Evolutionary conservation across 2,113 vertebrate species (phyloP).

Genomic region (Hipposideros armiger): DNA sequence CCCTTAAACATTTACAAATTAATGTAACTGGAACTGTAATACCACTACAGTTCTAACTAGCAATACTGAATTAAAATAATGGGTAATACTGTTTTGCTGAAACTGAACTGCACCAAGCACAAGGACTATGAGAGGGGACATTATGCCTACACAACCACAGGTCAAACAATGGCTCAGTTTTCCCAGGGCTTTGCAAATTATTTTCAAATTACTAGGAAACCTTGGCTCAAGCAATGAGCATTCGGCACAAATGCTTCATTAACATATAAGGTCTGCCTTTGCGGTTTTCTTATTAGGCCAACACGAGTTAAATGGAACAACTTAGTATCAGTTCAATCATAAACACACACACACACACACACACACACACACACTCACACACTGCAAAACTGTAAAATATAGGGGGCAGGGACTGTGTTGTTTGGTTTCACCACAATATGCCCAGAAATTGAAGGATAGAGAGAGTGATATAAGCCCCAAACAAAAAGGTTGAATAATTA

Average conservation of each 20-base stretch:
- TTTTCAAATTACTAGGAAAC: constrained; percentile 74
- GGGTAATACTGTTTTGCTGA: constrained; percentile 69
- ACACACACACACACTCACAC: neutral
- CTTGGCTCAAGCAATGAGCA: constrained; percentile 55
- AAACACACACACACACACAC: neutral
- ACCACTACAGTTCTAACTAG: constrained; percentile 64
- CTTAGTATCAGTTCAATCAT: neutral
- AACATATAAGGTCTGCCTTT: constrained; percentile 70
- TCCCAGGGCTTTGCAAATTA: constrained; percentile 71
- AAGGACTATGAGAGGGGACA: constrained; percentile 38
- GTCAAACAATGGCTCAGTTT: constrained; percentile 71
- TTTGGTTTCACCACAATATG: neutral
- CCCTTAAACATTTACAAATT: constrained; percentile 63
- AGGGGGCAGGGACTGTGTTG: neutral
- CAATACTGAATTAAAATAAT: constrained; percentile 66
- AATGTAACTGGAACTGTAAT: constrained; percentile 26
- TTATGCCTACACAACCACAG: constrained; percentile 56
- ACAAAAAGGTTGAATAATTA: constrained; percentile 37
- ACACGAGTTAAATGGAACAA: constrained; percentile 58
- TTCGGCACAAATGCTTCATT: constrained; percentile 71
- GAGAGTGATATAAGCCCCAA: neutral
- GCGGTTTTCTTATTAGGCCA: constrained; percentile 69
- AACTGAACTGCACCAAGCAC: constrained; percentile 45
- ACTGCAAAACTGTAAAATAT: neutral
- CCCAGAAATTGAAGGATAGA: neutral